Conservation (phyloP, 2,113 vertebrate genomes). For the Aldabrachelys gigantea region DNA sequence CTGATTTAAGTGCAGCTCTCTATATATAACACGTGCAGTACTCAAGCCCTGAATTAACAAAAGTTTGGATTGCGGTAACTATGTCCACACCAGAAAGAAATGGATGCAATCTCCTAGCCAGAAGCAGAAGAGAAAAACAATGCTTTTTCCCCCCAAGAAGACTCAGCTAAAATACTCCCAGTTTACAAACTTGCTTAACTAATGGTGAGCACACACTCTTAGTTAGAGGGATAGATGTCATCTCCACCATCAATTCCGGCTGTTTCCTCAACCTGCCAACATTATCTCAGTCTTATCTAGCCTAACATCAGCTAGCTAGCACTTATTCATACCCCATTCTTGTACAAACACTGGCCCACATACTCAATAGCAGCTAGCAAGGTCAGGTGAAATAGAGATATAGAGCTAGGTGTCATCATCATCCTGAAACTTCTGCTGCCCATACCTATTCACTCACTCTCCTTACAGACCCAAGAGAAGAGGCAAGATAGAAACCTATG, state of each 20-base stretch:
- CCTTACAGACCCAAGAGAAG: rapidly evolving
- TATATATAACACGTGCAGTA: too few species aligned
- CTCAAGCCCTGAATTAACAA: too few species aligned
- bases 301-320: background rate
- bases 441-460: background rate
- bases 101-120: background rate
- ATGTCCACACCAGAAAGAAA: background rate
- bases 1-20: background rate
- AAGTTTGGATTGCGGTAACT: background rate
- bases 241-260: background rate
- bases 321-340: background rate
- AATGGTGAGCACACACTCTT: background rate
- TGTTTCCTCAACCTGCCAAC: background rate
- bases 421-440: constrained; percentile 11
- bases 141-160: background rate
- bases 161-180: background rate
- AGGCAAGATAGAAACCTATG: constrained; percentile 2
- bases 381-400: background rate
- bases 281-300: background rate
- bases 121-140: background rate
- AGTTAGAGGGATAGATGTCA: background rate
- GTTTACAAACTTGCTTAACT: background rate
- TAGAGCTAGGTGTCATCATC: background rate
- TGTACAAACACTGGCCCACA: background rate
- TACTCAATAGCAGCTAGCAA: background rate